Percentiles rank a stretch among this genome's conserved stretches.
These are phyloP conservation scores for Oenanthe melanoleuca DNA, from an alignment of 2,113 vertebrate species.

Conservation along the genomic window DNA sequence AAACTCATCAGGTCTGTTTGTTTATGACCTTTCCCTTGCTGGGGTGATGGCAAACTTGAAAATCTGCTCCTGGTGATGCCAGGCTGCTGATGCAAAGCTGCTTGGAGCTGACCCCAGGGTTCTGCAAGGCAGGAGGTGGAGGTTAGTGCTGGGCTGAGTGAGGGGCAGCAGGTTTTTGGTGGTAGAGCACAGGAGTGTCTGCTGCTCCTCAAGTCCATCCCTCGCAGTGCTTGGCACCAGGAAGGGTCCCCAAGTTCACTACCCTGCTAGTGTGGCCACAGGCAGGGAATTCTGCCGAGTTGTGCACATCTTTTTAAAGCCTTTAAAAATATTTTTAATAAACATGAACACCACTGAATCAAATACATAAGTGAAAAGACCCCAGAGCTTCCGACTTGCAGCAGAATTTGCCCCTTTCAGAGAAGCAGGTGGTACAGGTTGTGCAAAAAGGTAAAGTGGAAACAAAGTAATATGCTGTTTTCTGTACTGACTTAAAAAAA, in stretches of 20 bases:
- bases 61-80: rapidly evolving
- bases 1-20: not conserved
- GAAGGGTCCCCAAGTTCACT: rapidly evolving
- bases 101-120: not conserved
- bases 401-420: not conserved
- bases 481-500: not conserved
- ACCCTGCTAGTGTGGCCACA: not conserved
- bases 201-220: not conserved
- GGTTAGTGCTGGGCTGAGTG: not conserved
- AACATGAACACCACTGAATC: not conserved
- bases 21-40: not conserved
- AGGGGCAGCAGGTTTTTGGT: not conserved
- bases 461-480: not conserved
- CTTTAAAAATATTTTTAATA: not conserved
- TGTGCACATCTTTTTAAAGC: not conserved
- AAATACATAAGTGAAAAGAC: not conserved
- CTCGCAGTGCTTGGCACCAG: not conserved
- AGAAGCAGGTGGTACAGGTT: not conserved
- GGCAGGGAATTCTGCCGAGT: rapidly evolving
- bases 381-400: rapidly evolving
- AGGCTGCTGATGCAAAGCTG: not conserved
- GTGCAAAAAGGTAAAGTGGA: not conserved
- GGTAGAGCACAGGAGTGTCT: not conserved
- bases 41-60: not conserved
- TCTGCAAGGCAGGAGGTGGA: not conserved